Evolutionary conservation across 2,888 invertebrate species (phyloP), one percentile per base, ranked within the genome.

Genomic region (Rhodophaea formosa): DNA sequence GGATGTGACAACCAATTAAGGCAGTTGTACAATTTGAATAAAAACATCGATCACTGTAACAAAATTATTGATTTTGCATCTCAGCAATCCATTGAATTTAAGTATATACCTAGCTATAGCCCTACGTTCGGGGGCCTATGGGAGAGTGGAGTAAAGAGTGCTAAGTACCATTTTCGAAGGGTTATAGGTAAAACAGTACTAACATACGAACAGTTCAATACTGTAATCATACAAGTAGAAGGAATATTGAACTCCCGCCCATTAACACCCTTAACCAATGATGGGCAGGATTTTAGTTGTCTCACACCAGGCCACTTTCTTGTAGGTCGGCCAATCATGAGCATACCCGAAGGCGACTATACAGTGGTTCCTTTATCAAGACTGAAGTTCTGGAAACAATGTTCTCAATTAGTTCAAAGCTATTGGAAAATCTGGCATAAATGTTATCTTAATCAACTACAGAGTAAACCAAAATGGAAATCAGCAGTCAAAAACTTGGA

Each of bases 161-260:
- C 51, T 12, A 60, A 60, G 14, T 30, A 57, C 16, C 60, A 60
- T 10, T 49, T 57, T 10, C 32, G 39, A 12, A 32, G 57, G 8
- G 46, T 60, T 1, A 49, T 60, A 43, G 60, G 60, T 8, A 44
- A 54, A 3, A 23, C 10, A 3, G 15, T 32, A 12, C 32, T 57
- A 7, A 59, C 59, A 1, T 59, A 54, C 14, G 60, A 60, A 10
- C 30, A 57, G 15, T 51, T 60, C 10, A 44, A 57, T 8, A 51
- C 60, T 0, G 52, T 57, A 3, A 17, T 51, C 3, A 35, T 51
- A 8, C 43, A 60, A 29, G 51, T 60, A 14, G 60, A 60, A 42
- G 54, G 45, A 14, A 15, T 60, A 7, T 12, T 60, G 3, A 60
- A 60, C 30, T 60, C 60, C 7, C 16, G 60, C 3, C 54, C 60